These are phyloP conservation scores for Nudaria mundana DNA, from an alignment of 2,888 invertebrate genomes.

Conservation along the genomic window DNA sequence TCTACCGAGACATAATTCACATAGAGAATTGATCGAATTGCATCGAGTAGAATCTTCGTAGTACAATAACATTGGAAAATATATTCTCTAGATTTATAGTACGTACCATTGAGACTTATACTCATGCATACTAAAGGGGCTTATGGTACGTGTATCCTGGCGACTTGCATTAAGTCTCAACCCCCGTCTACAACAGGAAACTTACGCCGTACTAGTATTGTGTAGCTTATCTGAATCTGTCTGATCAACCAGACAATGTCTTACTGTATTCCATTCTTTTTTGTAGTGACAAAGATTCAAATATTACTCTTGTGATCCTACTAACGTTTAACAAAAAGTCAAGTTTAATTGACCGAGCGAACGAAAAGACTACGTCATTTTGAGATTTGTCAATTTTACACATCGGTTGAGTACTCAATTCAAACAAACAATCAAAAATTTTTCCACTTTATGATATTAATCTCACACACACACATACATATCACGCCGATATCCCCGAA, in stretches of 20 bases:
- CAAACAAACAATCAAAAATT: too few relatives aligned
- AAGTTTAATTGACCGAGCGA: slow-evolving; percentile 1
- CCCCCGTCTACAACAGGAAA: slow-evolving; percentile 67
- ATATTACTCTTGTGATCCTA: slow-evolving; percentile 28
- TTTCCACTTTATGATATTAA: too few relatives aligned
- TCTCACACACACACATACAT: too few relatives aligned
- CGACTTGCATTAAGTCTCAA: slow-evolving; percentile 55
- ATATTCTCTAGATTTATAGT: slow-evolving; percentile 47
- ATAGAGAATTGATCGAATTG: too few relatives aligned
- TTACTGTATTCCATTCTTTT: slow-evolving; percentile 43
- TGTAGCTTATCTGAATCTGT: slow-evolving; percentile 59
- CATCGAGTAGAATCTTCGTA: slow-evolving; percentile 24
- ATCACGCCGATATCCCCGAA: too few relatives aligned
- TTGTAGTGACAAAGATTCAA: slow-evolving; percentile 27
- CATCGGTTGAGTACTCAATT: too few relatives aligned
- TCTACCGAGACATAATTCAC: too few relatives aligned
- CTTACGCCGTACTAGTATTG: slow-evolving; percentile 60
- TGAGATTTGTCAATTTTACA: too few relatives aligned
- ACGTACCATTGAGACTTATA: slow-evolving; percentile 35
- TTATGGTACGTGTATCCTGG: slow-evolving; percentile 51
- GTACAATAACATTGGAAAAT: slow-evolving; percentile 26
- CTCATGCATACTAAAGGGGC: slow-evolving; percentile 66
- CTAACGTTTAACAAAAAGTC: too few relatives aligned
- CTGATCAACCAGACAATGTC: slow-evolving; percentile 57
- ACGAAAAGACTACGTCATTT: slow-evolving; percentile 16